Evolutionary conservation across 2,113 vertebrate species (phyloP).

Genomic region (Pleuronectes platessa): DNA sequence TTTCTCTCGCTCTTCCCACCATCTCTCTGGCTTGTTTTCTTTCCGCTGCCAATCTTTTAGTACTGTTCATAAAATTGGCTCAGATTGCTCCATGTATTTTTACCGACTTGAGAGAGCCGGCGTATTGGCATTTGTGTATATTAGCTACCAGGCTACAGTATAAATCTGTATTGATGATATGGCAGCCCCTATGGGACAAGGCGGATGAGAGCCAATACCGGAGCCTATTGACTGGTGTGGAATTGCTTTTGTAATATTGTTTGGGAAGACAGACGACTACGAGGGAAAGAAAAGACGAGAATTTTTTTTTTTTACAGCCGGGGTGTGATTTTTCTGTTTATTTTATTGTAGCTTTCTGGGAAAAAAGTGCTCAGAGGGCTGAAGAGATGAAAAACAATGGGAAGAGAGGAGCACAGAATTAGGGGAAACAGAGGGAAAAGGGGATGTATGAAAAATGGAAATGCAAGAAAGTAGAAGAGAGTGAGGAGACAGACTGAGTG

Average conservation of each 20-base stretch:
- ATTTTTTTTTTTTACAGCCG: slow-evolving; percentile 32
- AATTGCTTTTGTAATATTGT: slow-evolving; percentile 86
- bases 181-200: slow-evolving; percentile 75
- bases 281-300: slow-evolving; percentile 38
- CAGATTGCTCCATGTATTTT: slow-evolving; percentile 79
- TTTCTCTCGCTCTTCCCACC: slow-evolving; percentile 3
- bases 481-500: neutral
- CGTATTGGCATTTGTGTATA: slow-evolving; percentile 83
- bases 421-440: neutral
- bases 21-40: slow-evolving; percentile 50
- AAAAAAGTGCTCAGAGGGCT: slow-evolving; percentile 35
- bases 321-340: slow-evolving; percentile 64
- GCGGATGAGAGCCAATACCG: slow-evolving; percentile 79
- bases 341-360: slow-evolving; percentile 62
- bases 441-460: slow-evolving; percentile 20
- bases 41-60: slow-evolving; percentile 72
- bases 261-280: slow-evolving; percentile 80
- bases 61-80: slow-evolving; percentile 76
- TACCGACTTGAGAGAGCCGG: slow-evolving; percentile 53
- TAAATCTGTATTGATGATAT: slow-evolving; percentile 86
- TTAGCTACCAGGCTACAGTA: slow-evolving; percentile 77
- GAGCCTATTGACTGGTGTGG: slow-evolving; percentile 80
- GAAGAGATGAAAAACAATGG: slow-evolving; percentile 40
- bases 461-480: neutral
- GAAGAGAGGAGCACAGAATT: neutral